These are phyloP conservation scores for Platalea minor DNA, from an alignment of 2,797 vertebrate genomes.

Conservation along the genomic window DNA sequence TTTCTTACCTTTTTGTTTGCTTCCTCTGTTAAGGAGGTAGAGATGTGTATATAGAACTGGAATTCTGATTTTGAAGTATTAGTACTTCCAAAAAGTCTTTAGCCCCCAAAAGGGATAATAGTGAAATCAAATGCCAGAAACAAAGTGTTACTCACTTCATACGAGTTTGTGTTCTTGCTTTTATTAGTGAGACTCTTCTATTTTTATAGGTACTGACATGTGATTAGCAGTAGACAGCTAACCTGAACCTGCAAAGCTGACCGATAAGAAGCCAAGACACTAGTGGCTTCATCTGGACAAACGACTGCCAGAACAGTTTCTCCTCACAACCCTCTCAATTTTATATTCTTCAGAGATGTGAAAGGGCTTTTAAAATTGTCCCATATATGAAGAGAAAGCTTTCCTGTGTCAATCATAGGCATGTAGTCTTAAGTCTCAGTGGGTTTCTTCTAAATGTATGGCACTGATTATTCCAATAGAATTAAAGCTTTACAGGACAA, in stretches of 20 bases:
- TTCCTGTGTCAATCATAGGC: not conserved
- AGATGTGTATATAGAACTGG: not conserved
- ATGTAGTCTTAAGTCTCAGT: not conserved
- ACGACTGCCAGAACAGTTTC: not conserved
- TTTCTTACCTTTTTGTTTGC: not conserved
- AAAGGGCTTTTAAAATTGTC: not conserved
- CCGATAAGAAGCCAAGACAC: not conserved
- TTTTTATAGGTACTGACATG: constrained; percentile 20
- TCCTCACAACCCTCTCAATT: not conserved
- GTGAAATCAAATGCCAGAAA: not conserved
- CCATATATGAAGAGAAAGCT: not conserved
- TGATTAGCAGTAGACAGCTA: constrained; percentile 18
- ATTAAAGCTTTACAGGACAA: not conserved
- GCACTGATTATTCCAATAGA: not conserved
- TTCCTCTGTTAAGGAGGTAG: not conserved
- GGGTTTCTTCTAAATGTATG: not conserved
- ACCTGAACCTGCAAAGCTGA: not conserved
- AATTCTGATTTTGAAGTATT: not conserved
- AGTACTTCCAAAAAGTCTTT: not conserved
- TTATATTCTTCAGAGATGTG: not conserved
- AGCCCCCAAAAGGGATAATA: not conserved
- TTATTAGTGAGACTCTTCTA: not conserved
- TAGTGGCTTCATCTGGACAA: not conserved
- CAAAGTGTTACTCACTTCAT: not conserved
- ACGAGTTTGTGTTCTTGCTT: not conserved